phyloP scores from a whole-genome alignment of 2,113 vertebrate species.

The Coreoperca whiteheadi region DNA sequence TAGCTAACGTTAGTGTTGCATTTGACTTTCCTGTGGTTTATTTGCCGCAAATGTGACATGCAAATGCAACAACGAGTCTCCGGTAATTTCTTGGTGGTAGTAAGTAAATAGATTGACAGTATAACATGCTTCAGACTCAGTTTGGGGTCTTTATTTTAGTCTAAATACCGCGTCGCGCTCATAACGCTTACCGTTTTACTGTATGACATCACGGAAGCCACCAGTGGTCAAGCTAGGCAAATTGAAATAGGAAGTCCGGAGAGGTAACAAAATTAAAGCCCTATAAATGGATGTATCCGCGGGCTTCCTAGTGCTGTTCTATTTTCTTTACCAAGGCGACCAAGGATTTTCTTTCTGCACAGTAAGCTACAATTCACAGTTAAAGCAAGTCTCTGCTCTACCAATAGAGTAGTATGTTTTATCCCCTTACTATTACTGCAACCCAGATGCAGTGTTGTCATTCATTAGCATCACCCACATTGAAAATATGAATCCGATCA shows the following conservation, averaged over 20 bases:
- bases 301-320: background rate
- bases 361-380: background rate
- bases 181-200: conserved; percentile 20
- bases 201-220: conserved; percentile 61
- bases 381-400: background rate
- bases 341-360: background rate
- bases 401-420: background rate
- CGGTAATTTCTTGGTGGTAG: accelerated
- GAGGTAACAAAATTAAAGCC: conserved; percentile 18
- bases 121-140: background rate
- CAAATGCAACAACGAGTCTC: background rate
- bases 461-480: background rate
- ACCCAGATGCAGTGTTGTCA: background rate
- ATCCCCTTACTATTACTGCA: background rate
- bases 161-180: background rate
- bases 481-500: background rate
- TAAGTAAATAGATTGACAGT: background rate
- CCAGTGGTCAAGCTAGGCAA: background rate
- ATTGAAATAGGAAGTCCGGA: conserved; percentile 4
- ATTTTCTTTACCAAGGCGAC: no score
- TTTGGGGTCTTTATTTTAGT: background rate
- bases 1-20: conserved; percentile 64
- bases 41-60: background rate
- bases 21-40: conserved; percentile 58
- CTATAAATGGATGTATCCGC: accelerated